These are phyloP conservation scores for Anthopleura sola DNA, from an alignment of 64 coral and sea anemone genomes.

Conservation along the genomic window DNA sequence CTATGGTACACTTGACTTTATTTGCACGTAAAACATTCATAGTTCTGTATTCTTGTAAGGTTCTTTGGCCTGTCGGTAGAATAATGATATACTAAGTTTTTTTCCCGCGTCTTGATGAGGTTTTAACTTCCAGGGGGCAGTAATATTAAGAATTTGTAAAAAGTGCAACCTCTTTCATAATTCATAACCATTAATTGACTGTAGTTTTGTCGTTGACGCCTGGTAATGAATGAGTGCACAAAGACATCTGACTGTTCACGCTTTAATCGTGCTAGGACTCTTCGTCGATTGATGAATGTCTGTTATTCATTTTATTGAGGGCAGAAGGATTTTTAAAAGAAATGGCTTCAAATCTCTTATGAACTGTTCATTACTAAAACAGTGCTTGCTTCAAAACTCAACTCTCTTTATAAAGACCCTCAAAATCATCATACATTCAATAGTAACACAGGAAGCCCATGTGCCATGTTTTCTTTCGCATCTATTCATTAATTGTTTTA, in stretches of 20 bases:
- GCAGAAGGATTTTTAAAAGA: background rate
- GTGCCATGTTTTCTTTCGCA: background rate
- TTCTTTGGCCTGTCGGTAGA: too few relatives aligned
- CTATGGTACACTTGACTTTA: too few relatives aligned
- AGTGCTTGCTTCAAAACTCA: background rate
- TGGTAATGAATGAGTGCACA: too few relatives aligned
- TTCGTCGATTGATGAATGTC: background rate
- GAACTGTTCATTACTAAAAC: background rate
- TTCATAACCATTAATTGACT: too few relatives aligned
- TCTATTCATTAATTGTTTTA: constrained; percentile 16
- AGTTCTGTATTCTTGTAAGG: too few relatives aligned
- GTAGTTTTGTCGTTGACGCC: too few relatives aligned
- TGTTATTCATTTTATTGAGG: background rate
- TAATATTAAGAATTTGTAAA: too few relatives aligned
- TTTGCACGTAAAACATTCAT: too few relatives aligned
- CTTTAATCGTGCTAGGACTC: background rate
- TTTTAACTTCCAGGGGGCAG: too few relatives aligned
- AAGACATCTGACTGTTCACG: background rate
- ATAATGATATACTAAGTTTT: too few relatives aligned
- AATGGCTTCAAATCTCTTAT: background rate
- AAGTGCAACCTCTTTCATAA: too few relatives aligned
- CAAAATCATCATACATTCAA: background rate
- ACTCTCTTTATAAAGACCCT: background rate
- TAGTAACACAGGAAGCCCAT: constrained; percentile 3
- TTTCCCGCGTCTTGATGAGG: too few relatives aligned